Conservation (phyloP, 2,113 vertebrate species). For the Vimba vimba region DNA sequence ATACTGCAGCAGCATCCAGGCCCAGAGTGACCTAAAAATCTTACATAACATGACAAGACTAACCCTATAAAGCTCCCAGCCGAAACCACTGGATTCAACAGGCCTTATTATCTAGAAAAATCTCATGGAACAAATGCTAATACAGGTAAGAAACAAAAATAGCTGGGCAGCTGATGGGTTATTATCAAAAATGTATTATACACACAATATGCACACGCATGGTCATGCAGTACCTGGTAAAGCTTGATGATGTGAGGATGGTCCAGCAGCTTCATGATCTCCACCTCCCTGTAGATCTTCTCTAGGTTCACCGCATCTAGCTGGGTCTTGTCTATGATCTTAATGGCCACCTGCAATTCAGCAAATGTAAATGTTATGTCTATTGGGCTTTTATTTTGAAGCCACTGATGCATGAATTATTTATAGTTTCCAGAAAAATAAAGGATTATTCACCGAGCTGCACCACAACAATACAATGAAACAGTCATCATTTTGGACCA, state of each 20-base stretch:
- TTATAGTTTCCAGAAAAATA: neutral
- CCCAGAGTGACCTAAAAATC: conserved; percentile 54
- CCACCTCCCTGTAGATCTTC: conserved; percentile 97
- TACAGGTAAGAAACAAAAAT: neutral
- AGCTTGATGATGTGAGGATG: conserved; percentile 98
- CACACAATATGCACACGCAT: neutral
- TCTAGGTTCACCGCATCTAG: conserved; percentile 95
- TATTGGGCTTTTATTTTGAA: neutral
- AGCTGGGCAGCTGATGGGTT: neutral
- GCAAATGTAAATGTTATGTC: neutral
- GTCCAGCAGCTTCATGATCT: conserved; percentile 98
- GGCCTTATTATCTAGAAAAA: neutral
- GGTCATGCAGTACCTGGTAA: conserved; percentile 82
- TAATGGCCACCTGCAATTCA: conserved; percentile 90
- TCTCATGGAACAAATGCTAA: neutral
- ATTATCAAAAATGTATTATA: neutral
- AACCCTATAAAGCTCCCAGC: conserved; percentile 28
- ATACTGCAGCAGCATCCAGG: conserved; percentile 53
- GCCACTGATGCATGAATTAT: neutral
- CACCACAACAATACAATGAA: neutral
- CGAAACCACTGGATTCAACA: conserved; percentile 22
- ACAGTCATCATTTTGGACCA: neutral
- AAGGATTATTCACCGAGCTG: neutral
- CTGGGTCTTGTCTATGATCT: conserved; percentile 98
- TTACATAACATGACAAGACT: conserved; percentile 65